Evolutionary conservation across 1,140 invertebrate species (phyloP).

Genomic region (Drosophila rufa): DNA sequence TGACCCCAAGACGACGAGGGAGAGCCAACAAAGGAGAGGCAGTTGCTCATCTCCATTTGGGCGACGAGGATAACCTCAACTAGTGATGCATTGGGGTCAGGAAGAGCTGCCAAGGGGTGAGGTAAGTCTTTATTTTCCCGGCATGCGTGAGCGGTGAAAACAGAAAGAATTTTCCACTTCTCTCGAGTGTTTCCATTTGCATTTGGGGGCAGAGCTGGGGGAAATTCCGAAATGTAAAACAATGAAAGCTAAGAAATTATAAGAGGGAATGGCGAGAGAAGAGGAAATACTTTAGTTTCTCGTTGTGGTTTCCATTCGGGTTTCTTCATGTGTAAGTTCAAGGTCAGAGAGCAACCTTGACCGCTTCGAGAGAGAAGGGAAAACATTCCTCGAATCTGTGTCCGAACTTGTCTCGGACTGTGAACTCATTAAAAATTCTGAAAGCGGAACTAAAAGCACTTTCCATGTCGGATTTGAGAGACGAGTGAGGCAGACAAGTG

Average conservation of each 20-base stretch:
- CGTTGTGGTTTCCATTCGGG: conserved; percentile 3
- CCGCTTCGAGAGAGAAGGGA: conserved; percentile 3
- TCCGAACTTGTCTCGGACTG: conserved; percentile 20
- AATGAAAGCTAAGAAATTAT: conserved; percentile 16
- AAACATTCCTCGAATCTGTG: conserved; percentile 26
- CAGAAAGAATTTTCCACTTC: conserved; percentile 22
- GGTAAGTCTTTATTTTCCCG: conserved; percentile 16
- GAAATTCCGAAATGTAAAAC: conserved; percentile 16
- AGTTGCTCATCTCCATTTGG: conserved; percentile 23
- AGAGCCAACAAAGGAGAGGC: not conserved
- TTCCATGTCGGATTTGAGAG: conserved; percentile 19
- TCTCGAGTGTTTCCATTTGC: conserved; percentile 47
- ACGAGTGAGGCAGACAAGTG: not conserved
- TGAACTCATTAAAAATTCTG: conserved; percentile 46
- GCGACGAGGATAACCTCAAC: conserved; percentile 22
- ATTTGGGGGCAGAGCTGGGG: conserved; percentile 38
- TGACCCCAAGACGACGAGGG: conserved; percentile 35
- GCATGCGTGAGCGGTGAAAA: conserved; percentile 4
- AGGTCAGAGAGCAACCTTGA: conserved; percentile 40
- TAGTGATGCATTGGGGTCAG: conserved; percentile 65
- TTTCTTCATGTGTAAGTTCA: conserved; percentile 44
- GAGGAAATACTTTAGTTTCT: not conserved
- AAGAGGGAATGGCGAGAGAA: not conserved
- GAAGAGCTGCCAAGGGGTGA: conserved; percentile 5
- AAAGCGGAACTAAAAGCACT: conserved; percentile 29